Evolutionary conservation across 2,888 invertebrate genomes (phyloP).

Genomic region (Cryptocephalus primarius): DNA sequence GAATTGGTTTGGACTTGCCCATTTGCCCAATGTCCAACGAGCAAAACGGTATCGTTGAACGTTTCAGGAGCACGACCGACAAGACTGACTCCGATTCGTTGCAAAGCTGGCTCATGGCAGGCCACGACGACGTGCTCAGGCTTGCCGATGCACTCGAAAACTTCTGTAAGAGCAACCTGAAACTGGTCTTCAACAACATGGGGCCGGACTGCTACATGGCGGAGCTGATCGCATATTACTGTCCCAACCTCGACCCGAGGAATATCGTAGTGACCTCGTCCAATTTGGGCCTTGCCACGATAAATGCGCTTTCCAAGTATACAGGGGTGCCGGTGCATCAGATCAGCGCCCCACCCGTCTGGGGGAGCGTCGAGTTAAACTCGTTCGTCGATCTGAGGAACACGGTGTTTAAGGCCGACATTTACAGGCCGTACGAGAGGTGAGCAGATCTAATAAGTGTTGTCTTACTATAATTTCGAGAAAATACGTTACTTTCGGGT

Average conservation of each 20-base stretch:
- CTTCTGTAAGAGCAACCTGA: slow-evolving; percentile 33
- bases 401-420: slow-evolving; percentile 43
- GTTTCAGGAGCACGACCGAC: too few species aligned
- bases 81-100: too few species aligned
- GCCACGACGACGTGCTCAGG: too few species aligned
- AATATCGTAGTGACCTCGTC: slow-evolving; percentile 49
- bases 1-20: too few species aligned
- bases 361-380: slow-evolving; percentile 50
- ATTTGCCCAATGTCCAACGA: too few species aligned
- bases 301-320: slow-evolving; percentile 36
- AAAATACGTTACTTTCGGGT: too few species aligned
- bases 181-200: slow-evolving; percentile 43
- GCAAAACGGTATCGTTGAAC: too few species aligned
- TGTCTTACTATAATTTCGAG: too few species aligned
- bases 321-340: slow-evolving; percentile 39
- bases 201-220: slow-evolving; percentile 50
- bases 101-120: too few species aligned
- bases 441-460: too few species aligned
- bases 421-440: slow-evolving; percentile 40
- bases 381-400: slow-evolving; percentile 44
- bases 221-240: slow-evolving; percentile 36
- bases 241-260: slow-evolving; percentile 34
- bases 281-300: slow-evolving; percentile 41
- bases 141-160: too few species aligned
- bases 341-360: slow-evolving; percentile 50